phyloP scores from a whole-genome alignment of 2,888 invertebrate species.

The Cosmopolites sordidus region DNA sequence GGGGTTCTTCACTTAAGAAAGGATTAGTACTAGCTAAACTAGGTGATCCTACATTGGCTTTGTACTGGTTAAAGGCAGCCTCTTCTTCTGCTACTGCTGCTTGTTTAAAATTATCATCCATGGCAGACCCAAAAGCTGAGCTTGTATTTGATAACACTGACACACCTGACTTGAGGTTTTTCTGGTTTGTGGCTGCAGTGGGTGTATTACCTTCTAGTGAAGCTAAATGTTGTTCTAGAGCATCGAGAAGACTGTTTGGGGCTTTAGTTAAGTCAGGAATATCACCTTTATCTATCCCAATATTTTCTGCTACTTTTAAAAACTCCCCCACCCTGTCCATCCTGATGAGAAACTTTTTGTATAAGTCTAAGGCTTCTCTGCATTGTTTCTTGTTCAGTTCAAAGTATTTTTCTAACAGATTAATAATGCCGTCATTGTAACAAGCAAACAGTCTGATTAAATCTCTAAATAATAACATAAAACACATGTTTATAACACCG shows the following conservation, averaged over 20 bases:
- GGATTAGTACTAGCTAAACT: constrained; percentile 74
- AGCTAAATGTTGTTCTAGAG: constrained; percentile 93
- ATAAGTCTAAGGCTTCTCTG: constrained; percentile 95
- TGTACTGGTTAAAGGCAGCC: constrained; percentile 90
- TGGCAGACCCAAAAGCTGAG: constrained; percentile 81
- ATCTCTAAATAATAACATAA: constrained; percentile 98
- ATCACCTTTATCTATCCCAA: constrained; percentile 98
- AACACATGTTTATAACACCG: constrained; percentile 97
- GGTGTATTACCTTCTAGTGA: constrained; percentile 92
- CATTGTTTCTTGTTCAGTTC: constrained; percentile 99
- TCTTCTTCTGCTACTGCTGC: constrained; percentile 94
- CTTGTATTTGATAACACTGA: constrained; percentile 84
- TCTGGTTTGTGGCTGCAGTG: constrained; percentile 79
- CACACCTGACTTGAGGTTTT: constrained; percentile 86
- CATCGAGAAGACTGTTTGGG: constrained; percentile 95
- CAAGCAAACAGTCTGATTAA: constrained; percentile 97
- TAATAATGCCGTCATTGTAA: constrained; percentile 99
- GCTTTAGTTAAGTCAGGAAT: constrained; percentile 98
- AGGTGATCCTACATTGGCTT: constrained; percentile 82
- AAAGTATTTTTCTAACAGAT: constrained; percentile 98
- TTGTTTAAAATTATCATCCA: constrained; percentile 80
- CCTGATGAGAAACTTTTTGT: constrained; percentile 97
- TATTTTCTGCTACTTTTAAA: constrained; percentile 83
- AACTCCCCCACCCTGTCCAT: constrained; percentile 99
- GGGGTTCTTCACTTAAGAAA: constrained; percentile 62